phyloP scores from a whole-genome alignment of 2,888 invertebrate species.

The Tenthredo scrophulariae region DNA sequence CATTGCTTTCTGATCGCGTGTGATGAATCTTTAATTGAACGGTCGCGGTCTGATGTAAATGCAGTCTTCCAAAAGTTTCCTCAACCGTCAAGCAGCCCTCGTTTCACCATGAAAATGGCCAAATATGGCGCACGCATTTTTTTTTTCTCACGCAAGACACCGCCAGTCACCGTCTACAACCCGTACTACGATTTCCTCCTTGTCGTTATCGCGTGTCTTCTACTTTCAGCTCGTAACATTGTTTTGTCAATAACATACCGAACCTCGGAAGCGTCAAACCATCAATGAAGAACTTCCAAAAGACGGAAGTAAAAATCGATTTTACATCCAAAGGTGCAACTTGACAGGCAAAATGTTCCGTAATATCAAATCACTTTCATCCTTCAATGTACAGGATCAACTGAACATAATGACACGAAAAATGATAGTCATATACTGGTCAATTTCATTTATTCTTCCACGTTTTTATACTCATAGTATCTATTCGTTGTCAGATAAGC shows the following conservation, averaged over 20 bases:
- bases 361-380: not conserved
- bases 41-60: not conserved
- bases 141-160: slow-evolving; percentile 60
- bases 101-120: slow-evolving; percentile 4
- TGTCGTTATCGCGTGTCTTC: slow-evolving; percentile 44
- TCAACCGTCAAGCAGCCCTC: not conserved
- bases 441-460: not conserved
- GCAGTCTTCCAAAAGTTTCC: slow-evolving; percentile 16
- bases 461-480: not conserved
- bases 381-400: not conserved
- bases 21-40: not conserved
- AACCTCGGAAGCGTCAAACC: slow-evolving; percentile 9
- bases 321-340: not conserved
- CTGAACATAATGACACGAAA: not conserved
- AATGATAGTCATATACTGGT: not conserved
- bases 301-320: slow-evolving; percentile 28
- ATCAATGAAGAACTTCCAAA: slow-evolving; percentile 33
- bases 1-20: slow-evolving; percentile 10
- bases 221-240: slow-evolving; percentile 21
- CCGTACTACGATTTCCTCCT: slow-evolving; percentile 12
- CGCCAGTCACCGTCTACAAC: slow-evolving; percentile 58
- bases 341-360: not conserved
- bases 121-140: slow-evolving; percentile 50
- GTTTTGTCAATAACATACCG: slow-evolving; percentile 40
- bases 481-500: not conserved